phyloP scores from a whole-genome alignment of 2,888 invertebrate species.

The Drosophila monieri region DNA sequence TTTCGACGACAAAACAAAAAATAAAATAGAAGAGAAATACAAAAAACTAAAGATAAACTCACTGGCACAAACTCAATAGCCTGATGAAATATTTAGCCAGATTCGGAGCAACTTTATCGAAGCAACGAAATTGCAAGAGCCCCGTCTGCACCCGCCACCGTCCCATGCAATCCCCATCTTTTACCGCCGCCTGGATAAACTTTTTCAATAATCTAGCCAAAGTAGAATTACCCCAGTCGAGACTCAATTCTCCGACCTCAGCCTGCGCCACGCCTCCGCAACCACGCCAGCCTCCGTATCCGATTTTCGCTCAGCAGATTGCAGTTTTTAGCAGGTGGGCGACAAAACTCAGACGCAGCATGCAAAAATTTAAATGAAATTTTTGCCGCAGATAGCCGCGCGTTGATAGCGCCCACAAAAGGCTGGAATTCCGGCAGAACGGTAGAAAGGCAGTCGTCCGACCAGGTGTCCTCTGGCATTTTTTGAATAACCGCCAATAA shows the following conservation, averaged over 20 bases:
- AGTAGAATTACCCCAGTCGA: conserved; percentile 51
- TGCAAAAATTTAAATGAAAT: conserved; percentile 71
- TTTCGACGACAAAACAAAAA: conserved; percentile 50
- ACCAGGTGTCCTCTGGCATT: conserved; percentile 52
- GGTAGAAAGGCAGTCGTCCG: conserved; percentile 31
- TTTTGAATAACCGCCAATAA: conserved; percentile 72
- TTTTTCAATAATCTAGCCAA: conserved; percentile 73
- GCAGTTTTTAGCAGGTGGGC: conserved; percentile 49
- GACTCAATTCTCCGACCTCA: conserved; percentile 55
- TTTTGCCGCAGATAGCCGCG: conserved; percentile 57
- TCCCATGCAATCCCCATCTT: conserved; percentile 8
- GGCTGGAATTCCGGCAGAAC: conserved; percentile 34
- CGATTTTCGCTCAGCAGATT: conserved; percentile 20
- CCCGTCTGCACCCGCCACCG: conserved; percentile 18
- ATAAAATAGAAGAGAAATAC: conserved; percentile 16
- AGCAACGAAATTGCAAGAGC: conserved; percentile 50
- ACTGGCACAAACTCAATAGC: conserved; percentile 65
- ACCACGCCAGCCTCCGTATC: background rate
- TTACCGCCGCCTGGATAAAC: conserved; percentile 55
- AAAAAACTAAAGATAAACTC: conserved; percentile 66
- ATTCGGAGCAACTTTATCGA: conserved; percentile 67
- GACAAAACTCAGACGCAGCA: conserved; percentile 47
- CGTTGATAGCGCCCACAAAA: conserved; percentile 49
- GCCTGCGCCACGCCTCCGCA: background rate
- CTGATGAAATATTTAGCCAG: conserved; percentile 72